Evolutionary conservation across 2,888 invertebrate species (phyloP).

Genomic region (Cerceris rybyensis): DNA sequence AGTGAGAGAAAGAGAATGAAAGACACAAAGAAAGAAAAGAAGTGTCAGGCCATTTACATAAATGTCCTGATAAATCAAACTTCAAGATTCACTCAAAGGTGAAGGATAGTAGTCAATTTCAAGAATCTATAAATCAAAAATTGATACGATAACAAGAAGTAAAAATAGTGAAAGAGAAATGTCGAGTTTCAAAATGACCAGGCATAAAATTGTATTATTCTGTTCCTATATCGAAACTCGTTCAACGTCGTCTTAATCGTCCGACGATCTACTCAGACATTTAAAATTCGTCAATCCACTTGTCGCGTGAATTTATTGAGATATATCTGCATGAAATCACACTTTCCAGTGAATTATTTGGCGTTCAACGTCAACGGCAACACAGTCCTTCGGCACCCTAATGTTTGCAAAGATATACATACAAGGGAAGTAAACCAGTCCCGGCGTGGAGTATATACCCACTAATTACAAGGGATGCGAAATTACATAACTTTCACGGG

Average conservation of each 20-base stretch:
- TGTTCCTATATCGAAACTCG: no score
- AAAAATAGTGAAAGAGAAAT: not conserved
- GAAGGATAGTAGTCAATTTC: not conserved
- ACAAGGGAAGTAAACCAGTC: constrained; percentile 55
- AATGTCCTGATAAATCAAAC: constrained; percentile 32
- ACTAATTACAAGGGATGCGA: constrained; percentile 63
- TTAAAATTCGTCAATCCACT: no score
- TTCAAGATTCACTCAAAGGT: not conserved
- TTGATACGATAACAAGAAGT: not conserved
- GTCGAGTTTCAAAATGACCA: not conserved
- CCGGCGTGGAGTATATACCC: constrained; percentile 44
- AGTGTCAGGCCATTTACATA: constrained; percentile 24
- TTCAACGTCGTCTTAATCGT: no score
- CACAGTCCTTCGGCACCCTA: constrained; percentile 44
- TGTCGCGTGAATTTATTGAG: no score
- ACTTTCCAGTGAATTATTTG: constrained; percentile 33
- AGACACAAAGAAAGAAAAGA: not conserved
- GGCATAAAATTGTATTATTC: no score
- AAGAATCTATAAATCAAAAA: not conserved
- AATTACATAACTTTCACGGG: constrained; percentile 70
- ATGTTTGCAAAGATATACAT: constrained; percentile 66
- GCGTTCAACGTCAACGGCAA: constrained; percentile 38
- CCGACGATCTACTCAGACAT: no score
- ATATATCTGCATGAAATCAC: not conserved
- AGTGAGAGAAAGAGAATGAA: not conserved